A percentile compares a stretch with the other conserved stretches of the same genome.
Conservation (phyloP, 1,140 invertebrate genomes). For the Limonius californicus region DNA sequence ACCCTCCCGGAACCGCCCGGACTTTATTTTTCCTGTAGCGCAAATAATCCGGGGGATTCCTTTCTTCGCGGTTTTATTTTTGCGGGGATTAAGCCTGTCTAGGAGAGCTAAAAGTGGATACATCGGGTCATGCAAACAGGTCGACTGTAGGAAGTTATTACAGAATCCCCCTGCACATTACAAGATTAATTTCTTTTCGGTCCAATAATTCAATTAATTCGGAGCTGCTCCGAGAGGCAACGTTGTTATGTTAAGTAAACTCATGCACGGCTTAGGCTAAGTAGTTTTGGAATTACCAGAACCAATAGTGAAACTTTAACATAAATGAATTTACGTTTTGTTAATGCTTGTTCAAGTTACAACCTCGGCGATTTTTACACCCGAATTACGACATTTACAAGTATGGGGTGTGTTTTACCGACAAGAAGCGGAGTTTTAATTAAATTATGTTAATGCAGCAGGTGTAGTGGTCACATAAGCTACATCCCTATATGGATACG, state of each 20-base stretch:
- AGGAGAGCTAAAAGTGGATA: background rate
- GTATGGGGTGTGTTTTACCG: background rate
- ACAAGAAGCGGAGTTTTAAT: background rate
- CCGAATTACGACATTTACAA: too few relatives aligned
- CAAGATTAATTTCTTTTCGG: slow-evolving; percentile 47
- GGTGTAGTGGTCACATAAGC: slow-evolving; percentile 17
- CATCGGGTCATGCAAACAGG: slow-evolving; percentile 12
- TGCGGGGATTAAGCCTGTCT: background rate
- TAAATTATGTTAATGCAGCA: slow-evolving; percentile 12
- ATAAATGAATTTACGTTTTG: too few relatives aligned
- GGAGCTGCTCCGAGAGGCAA: slow-evolving; percentile 33
- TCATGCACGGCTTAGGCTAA: slow-evolving; percentile 34
- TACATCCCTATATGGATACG: slow-evolving; percentile 29
- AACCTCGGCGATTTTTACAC: too few relatives aligned
- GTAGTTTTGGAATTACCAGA: slow-evolving; percentile 34
- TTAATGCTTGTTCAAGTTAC: too few relatives aligned
- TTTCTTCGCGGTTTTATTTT: background rate
- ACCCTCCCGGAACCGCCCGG: background rate
- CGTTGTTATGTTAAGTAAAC: slow-evolving; percentile 42
- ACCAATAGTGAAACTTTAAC: too few relatives aligned
- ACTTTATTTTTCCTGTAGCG: background rate
- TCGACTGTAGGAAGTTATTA: slow-evolving; percentile 26
- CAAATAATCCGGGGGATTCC: too few relatives aligned
- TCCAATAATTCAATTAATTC: slow-evolving; percentile 47
- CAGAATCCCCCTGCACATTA: slow-evolving; percentile 39